phyloP scores from a whole-genome alignment of 2,888 invertebrate genomes.

The Neoitamus cyanurus region DNA sequence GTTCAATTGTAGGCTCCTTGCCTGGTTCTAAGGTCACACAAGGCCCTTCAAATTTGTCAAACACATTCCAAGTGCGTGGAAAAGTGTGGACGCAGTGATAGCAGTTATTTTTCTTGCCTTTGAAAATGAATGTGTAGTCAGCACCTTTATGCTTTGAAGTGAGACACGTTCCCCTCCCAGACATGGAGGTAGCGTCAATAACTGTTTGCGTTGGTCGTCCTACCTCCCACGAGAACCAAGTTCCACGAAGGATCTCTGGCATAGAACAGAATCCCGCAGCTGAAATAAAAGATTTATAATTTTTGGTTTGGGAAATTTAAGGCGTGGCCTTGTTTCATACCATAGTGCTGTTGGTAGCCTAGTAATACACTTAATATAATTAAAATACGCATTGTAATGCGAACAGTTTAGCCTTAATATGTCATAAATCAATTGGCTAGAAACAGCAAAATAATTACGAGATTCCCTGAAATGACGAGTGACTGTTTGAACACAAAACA shows the following conservation, averaged over 20 bases:
- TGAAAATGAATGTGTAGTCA: constrained; percentile 88
- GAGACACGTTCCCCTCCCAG: constrained; percentile 78
- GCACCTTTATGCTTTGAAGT: constrained; percentile 80
- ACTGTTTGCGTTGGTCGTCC: constrained; percentile 85
- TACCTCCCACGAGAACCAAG: constrained; percentile 93
- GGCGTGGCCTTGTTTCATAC: constrained; percentile 17
- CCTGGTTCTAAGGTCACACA: constrained; percentile 77
- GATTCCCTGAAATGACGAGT: background rate
- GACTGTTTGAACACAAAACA: background rate
- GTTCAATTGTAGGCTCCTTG: constrained; percentile 77
- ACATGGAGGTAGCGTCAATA: constrained; percentile 84
- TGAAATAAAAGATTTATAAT: background rate
- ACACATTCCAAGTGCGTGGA: constrained; percentile 86
- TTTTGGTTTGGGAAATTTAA: background rate
- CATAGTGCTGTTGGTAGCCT: background rate
- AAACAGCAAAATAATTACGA: background rate
- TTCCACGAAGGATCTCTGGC: constrained; percentile 81
- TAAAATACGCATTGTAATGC: background rate
- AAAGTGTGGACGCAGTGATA: constrained; percentile 87
- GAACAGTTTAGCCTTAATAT: background rate
- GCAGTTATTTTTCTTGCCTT: constrained; percentile 73
- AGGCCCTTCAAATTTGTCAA: constrained; percentile 87
- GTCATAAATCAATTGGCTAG: background rate
- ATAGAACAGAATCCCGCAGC: constrained; percentile 72
- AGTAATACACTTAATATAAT: background rate